phyloP scores from a whole-genome alignment of 2,888 invertebrate genomes.

The Drosophila robusta region DNA sequence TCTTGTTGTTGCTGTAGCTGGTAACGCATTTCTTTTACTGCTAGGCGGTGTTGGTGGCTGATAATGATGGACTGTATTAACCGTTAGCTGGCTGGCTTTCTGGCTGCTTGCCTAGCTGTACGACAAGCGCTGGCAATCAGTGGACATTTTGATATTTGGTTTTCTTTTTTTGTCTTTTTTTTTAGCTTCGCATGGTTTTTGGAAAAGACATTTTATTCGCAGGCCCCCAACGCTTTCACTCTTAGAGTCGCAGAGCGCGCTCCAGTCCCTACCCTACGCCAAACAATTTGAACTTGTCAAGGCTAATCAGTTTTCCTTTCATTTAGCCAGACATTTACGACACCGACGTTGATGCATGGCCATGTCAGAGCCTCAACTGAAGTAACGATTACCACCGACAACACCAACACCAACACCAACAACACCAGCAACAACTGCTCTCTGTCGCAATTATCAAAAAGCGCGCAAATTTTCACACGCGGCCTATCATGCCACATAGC shows the following conservation, averaged over 20 bases:
- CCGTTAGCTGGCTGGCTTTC: conserved; percentile 65
- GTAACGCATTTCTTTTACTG: conserved; percentile 75
- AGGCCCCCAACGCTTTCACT: conserved; percentile 63
- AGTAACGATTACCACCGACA: conserved; percentile 7
- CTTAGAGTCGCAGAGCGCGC: conserved; percentile 29
- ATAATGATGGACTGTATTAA: conserved; percentile 83
- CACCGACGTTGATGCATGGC: conserved; percentile 73
- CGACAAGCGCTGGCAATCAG: conserved; percentile 78
- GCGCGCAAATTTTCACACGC: conserved; percentile 78
- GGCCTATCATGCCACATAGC: conserved; percentile 57
- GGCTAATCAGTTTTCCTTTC: conserved; percentile 77
- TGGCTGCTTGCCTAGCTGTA: conserved; percentile 37
- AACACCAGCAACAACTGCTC: conserved; percentile 16
- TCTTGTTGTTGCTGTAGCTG: conserved; percentile 32
- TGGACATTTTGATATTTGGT: conserved; percentile 75
- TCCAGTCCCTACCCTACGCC: conserved; percentile 39
- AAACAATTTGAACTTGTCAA: conserved; percentile 77
- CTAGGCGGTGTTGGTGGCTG: conserved; percentile 63
- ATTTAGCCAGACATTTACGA: conserved; percentile 70
- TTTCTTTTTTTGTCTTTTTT: conserved; percentile 25
- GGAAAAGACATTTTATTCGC: conserved; percentile 36
- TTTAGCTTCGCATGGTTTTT: conserved; percentile 16
- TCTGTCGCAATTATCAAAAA: conserved; percentile 76
- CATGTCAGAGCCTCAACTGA: conserved; percentile 44
- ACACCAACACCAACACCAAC: conserved; percentile 7